Conservation (phyloP, 2,797 vertebrate genomes). For the Sebastes diaconus region DNA sequence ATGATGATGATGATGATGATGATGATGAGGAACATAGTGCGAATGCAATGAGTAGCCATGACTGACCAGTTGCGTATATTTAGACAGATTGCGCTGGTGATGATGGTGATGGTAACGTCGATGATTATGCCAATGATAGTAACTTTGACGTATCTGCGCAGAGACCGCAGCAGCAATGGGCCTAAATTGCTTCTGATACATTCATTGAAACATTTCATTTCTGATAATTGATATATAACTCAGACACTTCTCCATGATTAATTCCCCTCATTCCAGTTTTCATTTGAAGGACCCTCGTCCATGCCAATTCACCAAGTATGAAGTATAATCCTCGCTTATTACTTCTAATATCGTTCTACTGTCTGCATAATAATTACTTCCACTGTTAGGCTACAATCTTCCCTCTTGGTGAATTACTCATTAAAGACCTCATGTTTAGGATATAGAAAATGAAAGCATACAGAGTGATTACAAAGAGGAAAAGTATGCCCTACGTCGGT, state of each 20-base stretch:
- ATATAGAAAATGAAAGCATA: constrained; percentile 22
- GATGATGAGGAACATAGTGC: neutral
- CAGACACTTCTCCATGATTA: constrained; percentile 43
- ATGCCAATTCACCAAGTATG: constrained; percentile 49
- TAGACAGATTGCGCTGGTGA: neutral
- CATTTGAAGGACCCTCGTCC: constrained; percentile 30
- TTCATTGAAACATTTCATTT: constrained; percentile 47
- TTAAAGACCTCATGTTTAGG: constrained; percentile 38
- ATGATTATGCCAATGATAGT: neutral
- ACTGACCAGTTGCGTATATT: neutral
- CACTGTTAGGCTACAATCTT: constrained; percentile 28
- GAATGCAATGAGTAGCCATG: neutral
- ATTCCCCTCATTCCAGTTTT: constrained; percentile 52
- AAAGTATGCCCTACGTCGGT: neutral
- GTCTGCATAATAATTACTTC: constrained; percentile 52
- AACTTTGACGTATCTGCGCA: neutral
- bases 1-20: neutral
- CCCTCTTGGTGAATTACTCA: constrained; percentile 43
- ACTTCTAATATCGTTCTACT: constrained; percentile 38
- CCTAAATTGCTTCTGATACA: constrained; percentile 11
- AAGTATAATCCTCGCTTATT: constrained; percentile 58
- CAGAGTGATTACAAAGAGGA: neutral
- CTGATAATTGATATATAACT: constrained; percentile 55
- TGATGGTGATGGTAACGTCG: neutral
- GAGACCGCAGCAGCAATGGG: neutral